These are phyloP conservation scores for Lutjanus campechanus DNA, from an alignment of 2,797 vertebrate genomes.

Conservation along the genomic window DNA sequence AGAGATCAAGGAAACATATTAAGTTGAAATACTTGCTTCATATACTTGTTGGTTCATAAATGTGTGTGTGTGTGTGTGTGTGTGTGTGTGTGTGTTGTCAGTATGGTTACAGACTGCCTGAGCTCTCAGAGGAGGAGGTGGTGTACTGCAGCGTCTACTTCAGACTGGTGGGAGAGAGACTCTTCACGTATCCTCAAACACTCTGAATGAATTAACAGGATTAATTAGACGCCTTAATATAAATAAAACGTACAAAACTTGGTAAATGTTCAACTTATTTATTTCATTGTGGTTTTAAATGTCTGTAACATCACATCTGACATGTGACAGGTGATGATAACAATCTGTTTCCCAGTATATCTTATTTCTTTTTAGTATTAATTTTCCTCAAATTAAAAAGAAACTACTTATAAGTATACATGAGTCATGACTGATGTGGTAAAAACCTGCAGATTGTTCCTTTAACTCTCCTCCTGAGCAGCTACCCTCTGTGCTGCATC, in stretches of 20 bases:
- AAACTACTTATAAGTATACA: too few species aligned
- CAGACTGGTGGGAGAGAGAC: conserved; percentile 85
- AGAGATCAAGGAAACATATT: too few species aligned
- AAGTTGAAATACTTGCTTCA: too few species aligned
- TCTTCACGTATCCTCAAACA: conserved; percentile 91
- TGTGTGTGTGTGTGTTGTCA: conserved; percentile 65
- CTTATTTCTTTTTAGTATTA: background rate
- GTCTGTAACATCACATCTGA: too few species aligned
- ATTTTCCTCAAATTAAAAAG: too few species aligned
- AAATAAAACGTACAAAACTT: too few species aligned
- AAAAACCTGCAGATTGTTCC: background rate
- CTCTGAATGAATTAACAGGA: accelerated
- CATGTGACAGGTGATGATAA: too few species aligned
- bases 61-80: background rate
- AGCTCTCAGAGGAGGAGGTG: conserved; percentile 76
- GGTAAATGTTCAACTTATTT: too few species aligned
- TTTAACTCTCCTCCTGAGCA: conserved; percentile 52
- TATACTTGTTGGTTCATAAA: too few species aligned
- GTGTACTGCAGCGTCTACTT: conserved; percentile 92
- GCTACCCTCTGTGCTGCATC: conserved; percentile 92
- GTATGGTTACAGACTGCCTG: conserved; percentile 93
- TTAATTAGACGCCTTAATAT: background rate
- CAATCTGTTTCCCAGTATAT: background rate
- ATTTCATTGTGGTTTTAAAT: too few species aligned
- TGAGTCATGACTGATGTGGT: too few species aligned